Conservation (phyloP, 2,113 vertebrate genomes). For the Rostratula benghalensis region DNA sequence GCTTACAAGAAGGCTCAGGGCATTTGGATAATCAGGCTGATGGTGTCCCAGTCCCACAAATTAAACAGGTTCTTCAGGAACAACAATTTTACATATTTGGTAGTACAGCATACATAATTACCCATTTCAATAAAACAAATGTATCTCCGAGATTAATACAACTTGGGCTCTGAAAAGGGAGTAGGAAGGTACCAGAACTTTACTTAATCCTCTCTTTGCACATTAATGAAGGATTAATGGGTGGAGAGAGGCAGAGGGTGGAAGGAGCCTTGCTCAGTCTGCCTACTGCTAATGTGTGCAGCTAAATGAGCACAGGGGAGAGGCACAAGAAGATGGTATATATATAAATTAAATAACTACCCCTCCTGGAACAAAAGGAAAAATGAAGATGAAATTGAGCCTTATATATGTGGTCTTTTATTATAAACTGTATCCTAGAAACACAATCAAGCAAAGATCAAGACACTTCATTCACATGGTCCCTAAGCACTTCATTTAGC, state of each 20-base stretch:
- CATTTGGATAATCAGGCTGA: background rate
- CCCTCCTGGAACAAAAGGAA: background rate
- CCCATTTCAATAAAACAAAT: background rate
- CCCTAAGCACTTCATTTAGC: background rate
- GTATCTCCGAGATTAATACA: background rate
- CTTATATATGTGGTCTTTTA: background rate
- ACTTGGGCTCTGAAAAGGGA: background rate
- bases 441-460: background rate
- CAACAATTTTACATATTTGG: background rate
- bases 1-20: background rate
- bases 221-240: background rate
- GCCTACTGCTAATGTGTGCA: background rate
- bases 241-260: background rate
- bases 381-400: background rate
- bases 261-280: background rate
- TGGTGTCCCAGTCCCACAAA: background rate
- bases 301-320: background rate
- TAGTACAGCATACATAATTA: background rate
- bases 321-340: background rate
- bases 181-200: background rate
- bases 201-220: background rate
- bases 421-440: slow-evolving; percentile 7
- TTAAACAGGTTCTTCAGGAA: background rate
- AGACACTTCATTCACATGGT: background rate
- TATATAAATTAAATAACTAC: background rate